A percentile compares a stretch with the other conserved stretches of the same genome.
These are phyloP conservation scores for Furcula furcula DNA, from an alignment of 2,888 invertebrate species.

Conservation along the genomic window DNA sequence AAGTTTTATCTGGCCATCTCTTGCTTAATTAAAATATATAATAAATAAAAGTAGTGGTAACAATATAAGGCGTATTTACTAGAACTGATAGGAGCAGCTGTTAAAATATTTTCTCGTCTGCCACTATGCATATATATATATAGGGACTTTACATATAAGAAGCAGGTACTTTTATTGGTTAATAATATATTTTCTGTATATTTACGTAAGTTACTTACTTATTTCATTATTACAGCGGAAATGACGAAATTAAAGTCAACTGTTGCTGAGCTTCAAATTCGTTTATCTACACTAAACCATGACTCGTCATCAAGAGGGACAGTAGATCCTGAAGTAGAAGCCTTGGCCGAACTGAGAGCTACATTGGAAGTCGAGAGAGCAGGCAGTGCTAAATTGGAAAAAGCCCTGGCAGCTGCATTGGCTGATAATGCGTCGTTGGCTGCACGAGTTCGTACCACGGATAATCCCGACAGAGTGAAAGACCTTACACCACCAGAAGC, in stretches of 20 bases:
- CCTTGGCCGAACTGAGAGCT: constrained; percentile 48
- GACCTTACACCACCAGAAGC: constrained; percentile 25
- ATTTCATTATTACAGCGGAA: constrained; percentile 47
- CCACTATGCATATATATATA: too few species aligned
- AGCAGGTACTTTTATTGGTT: too few species aligned
- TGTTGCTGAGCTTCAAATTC: constrained; percentile 51
- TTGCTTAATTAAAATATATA: too few species aligned
- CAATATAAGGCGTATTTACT: too few species aligned
- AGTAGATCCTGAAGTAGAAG: constrained; percentile 37
- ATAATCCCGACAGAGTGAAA: constrained; percentile 30
- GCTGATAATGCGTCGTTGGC: constrained; percentile 61
- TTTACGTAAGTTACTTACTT: too few species aligned
- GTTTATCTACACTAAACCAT: constrained; percentile 25
- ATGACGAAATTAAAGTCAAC: constrained; percentile 49
- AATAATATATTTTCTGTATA: too few species aligned
- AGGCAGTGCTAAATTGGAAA: constrained; percentile 54
- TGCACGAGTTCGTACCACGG: constrained; percentile 41
- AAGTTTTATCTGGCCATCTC: too few species aligned
- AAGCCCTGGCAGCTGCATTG: constrained; percentile 57
- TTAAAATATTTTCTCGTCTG: too few species aligned
- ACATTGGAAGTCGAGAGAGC: constrained; percentile 59
- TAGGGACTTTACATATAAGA: too few species aligned
- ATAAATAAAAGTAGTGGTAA: too few species aligned
- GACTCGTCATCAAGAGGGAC: constrained; percentile 22
- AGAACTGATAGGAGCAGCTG: too few species aligned